Conservation (phyloP, 2,797 vertebrate genomes). For the Lithobates pipiens region DNA sequence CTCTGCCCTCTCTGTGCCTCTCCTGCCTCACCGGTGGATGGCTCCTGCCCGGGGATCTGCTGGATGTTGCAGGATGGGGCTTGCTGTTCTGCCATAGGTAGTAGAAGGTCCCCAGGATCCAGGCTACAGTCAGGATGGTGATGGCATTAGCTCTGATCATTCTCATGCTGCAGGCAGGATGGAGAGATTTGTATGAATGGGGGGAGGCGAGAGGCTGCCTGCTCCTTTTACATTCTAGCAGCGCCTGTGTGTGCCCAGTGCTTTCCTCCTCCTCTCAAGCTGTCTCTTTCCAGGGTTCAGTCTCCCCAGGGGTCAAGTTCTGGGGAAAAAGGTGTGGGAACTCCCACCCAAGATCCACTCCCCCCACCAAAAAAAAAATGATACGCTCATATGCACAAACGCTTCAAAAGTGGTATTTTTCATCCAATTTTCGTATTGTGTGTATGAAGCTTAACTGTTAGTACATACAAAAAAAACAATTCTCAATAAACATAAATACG, state of each 20-base stretch:
- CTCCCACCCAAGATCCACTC: too few species aligned
- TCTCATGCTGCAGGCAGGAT: slow-evolving; percentile 88
- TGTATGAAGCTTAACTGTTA: too few species aligned
- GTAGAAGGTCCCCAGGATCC: slow-evolving; percentile 98
- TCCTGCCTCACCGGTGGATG: slow-evolving; percentile 81
- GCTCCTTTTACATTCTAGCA: slow-evolving; percentile 30
- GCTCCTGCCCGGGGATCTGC: slow-evolving; percentile 69
- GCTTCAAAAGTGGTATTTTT: too few species aligned
- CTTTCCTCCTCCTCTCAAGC: slow-evolving; percentile 23
- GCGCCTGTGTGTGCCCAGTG: slow-evolving; percentile 13
- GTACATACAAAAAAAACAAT: too few species aligned
- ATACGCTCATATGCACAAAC: too few species aligned
- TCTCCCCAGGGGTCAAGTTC: too few species aligned
- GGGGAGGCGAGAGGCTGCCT: slow-evolving; percentile 42
- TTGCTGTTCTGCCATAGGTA: slow-evolving; percentile 99
- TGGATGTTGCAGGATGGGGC: slow-evolving; percentile 82
- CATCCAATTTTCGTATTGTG: too few species aligned
- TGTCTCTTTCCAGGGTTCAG: slow-evolving; percentile 24
- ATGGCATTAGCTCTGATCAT: slow-evolving; percentile 98
- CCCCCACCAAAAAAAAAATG: too few species aligned
- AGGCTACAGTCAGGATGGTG: slow-evolving; percentile 95
- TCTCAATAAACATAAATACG: too few species aligned
- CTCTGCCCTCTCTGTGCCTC: slow-evolving; percentile 89
- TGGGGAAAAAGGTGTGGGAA: too few species aligned
- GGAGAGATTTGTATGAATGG: slow-evolving; percentile 42